Conservation (phyloP, 2,113 vertebrate genomes). For the Ochotona curzoniae region DNA sequence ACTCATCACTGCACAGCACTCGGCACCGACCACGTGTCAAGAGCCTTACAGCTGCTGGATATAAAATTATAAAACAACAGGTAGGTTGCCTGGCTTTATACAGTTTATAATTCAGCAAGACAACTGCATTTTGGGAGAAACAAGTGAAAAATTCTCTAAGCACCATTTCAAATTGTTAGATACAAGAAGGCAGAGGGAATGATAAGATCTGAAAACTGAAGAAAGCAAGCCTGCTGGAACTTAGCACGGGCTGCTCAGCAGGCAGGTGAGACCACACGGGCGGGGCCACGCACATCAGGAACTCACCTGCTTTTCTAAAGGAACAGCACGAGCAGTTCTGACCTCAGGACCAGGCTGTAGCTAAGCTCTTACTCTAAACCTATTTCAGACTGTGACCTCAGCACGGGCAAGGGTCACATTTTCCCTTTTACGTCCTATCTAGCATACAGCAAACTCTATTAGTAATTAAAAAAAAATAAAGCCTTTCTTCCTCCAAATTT, state of each 20-base stretch:
- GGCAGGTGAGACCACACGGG: background rate
- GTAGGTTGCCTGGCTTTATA: background rate
- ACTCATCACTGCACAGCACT: conserved; percentile 13
- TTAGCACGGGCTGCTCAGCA: background rate
- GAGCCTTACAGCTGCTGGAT: background rate
- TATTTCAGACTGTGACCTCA: conserved; percentile 11
- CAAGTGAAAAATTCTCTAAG: conserved; percentile 12
- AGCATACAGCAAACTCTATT: background rate
- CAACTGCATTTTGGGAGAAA: background rate
- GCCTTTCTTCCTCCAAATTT: conserved; percentile 42
- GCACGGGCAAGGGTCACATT: background rate
- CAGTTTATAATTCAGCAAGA: background rate
- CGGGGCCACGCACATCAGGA: background rate
- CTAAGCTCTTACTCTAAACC: conserved; percentile 11
- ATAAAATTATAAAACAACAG: conserved; percentile 29
- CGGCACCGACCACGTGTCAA: background rate
- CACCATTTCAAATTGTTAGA: background rate
- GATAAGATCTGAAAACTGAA: background rate
- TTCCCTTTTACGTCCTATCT: background rate
- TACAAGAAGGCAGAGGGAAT: background rate
- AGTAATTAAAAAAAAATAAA: background rate
- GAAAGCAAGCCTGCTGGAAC: background rate
- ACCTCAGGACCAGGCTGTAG: background rate
- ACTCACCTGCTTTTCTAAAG: background rate
- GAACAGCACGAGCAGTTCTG: background rate